phyloP scores from a whole-genome alignment of 2,888 invertebrate species.

The Campopleginae sp. region DNA sequence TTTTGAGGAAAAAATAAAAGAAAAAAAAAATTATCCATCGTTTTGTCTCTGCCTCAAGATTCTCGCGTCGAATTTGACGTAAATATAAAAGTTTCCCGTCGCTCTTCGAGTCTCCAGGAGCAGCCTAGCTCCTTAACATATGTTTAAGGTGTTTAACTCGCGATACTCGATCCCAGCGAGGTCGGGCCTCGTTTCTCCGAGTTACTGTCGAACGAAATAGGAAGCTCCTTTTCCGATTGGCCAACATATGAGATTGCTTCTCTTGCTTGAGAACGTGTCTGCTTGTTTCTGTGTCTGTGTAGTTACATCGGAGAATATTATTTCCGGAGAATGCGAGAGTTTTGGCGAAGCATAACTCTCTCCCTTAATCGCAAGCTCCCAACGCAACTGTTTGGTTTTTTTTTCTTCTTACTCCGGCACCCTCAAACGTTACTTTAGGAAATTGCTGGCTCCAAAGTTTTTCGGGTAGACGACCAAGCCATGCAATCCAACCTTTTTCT shows the following conservation, averaged over 20 bases:
- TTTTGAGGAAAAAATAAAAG: background rate
- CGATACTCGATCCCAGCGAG: background rate
- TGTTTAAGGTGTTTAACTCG: background rate
- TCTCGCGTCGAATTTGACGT: no score
- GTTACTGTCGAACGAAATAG: conserved; percentile 6
- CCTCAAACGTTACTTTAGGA: conserved; percentile 75
- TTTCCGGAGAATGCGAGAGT: conserved; percentile 51
- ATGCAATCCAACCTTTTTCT: background rate
- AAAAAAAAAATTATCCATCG: no score
- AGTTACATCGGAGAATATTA: conserved; percentile 44
- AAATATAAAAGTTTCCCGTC: no score
- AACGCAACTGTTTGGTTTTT: conserved; percentile 12
- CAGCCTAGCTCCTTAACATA: background rate
- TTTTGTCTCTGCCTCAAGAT: no score
- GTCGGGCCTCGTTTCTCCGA: background rate
- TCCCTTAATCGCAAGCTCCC: conserved; percentile 7
- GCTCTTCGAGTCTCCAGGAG: no score
- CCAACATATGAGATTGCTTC: background rate
- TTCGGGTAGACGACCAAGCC: conserved; percentile 40
- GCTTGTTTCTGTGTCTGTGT: background rate
- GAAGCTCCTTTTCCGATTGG: conserved; percentile 46
- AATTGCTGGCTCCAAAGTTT: conserved; percentile 75
- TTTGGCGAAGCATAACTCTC: conserved; percentile 18
- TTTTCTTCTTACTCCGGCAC: conserved; percentile 7
- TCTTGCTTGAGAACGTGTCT: background rate